Conservation (phyloP, 1,140 invertebrate species). For the Psilanteris sp. region DNA sequence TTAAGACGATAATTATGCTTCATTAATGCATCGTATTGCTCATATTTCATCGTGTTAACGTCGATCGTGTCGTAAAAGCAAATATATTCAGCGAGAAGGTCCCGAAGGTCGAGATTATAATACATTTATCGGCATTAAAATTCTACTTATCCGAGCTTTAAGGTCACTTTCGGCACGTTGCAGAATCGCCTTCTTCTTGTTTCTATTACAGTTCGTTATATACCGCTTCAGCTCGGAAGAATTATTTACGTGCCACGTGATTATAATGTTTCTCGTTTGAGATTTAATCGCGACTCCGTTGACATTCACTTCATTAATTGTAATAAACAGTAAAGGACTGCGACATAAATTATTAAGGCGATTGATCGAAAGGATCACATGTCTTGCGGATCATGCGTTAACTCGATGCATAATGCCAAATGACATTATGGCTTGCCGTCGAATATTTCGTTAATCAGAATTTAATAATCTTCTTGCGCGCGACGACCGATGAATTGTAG, state of each 20-base stretch:
- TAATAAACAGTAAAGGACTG: slow-evolving; percentile 50
- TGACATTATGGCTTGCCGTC: no score
- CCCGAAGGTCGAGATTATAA: slow-evolving; percentile 64
- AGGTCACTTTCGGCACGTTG: slow-evolving; percentile 66
- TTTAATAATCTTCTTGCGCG: no score
- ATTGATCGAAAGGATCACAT: slow-evolving; percentile 22
- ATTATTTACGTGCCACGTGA: slow-evolving; percentile 55
- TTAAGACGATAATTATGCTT: slow-evolving; percentile 60
- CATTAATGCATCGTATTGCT: slow-evolving; percentile 63
- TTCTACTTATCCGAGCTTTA: slow-evolving; percentile 68
- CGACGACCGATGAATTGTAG: no score
- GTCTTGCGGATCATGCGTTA: slow-evolving; percentile 6
- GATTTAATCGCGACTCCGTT: slow-evolving; percentile 43
- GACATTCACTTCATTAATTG: slow-evolving; percentile 46
- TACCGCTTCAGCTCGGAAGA: slow-evolving; percentile 23
- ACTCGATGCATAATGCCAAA: neutral
- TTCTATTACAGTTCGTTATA: slow-evolving; percentile 50
- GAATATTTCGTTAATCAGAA: no score
- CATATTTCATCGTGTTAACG: slow-evolving; percentile 63
- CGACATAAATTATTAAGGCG: slow-evolving; percentile 46
- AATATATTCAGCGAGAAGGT: slow-evolving; percentile 58
- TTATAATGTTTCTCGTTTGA: slow-evolving; percentile 57
- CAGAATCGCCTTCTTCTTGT: slow-evolving; percentile 50
- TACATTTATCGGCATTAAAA: slow-evolving; percentile 67
- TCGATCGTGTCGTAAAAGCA: slow-evolving; percentile 65